Conservation (phyloP, 2,113 vertebrate species). For the Polypterus senegalus region DNA sequence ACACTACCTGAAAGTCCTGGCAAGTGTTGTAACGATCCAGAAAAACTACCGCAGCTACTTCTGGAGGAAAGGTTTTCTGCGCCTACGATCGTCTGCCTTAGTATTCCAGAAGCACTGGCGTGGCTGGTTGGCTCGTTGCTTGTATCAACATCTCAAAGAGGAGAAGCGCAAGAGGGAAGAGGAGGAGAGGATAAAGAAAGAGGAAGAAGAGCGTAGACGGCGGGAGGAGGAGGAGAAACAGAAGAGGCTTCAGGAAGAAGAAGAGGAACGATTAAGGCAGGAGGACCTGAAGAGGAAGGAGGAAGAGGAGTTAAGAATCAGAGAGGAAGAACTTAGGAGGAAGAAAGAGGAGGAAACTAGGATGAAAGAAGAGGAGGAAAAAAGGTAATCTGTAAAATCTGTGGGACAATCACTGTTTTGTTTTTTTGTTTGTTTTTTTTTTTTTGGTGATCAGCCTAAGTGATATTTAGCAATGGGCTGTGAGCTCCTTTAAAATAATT, state of each 20-base stretch:
- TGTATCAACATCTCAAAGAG: conserved; percentile 52
- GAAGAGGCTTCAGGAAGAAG: conserved; percentile 41
- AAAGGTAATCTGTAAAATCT: conserved; percentile 1
- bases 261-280: conserved; percentile 21
- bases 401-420: no score
- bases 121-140: conserved; percentile 54
- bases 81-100: conserved; percentile 52
- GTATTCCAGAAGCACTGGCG: conserved; percentile 73
- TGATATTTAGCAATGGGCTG: no score
- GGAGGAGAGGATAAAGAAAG: conserved; percentile 31
- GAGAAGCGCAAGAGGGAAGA: conserved; percentile 45
- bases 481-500: no score
- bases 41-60: conserved; percentile 76
- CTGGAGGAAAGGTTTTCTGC: conserved; percentile 59
- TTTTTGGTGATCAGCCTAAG: no score
- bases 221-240: conserved; percentile 28
- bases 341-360: conserved; percentile 1
- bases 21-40: conserved; percentile 68
- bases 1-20: conserved; percentile 59
- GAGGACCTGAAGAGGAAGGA: conserved; percentile 23
- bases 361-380: conserved; percentile 16
- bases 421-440: no score
- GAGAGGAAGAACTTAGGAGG: conserved; percentile 9
- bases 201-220: conserved; percentile 40
- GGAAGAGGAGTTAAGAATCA: conserved; percentile 18